Base-by-base conservation (phyloP, 2,797 vertebrate species). In the Somateria mollissima region DNA sequence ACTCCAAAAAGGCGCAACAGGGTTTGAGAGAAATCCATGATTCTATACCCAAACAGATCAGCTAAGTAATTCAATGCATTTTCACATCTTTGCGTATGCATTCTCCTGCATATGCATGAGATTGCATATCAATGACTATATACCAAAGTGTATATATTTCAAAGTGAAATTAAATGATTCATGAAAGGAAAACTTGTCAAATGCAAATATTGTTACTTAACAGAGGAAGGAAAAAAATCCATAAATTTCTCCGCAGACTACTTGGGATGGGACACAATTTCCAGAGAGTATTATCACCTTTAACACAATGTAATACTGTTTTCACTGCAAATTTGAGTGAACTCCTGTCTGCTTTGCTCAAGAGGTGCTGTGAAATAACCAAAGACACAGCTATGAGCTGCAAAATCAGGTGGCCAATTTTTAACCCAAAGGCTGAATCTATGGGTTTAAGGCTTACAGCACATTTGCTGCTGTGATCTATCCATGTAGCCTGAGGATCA, bases 401-500 rank as follows among this genome's bases (percentile, higher is more conserved):
- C 32, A 71, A 51, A 85, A 54, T 18, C 41, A 51, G 1, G 20
- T 19, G 14, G 7, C 3, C 18, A 32, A 27, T 36, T 66, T 66
- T 79, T 9, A 70, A 7, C 2, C 3, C 22, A 28, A 27, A 39
- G 4, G 4, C 20, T 54, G 11, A 45, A 57, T 47, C 47, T 56
- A 76, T 13, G 19, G 30, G 65, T 20, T 45, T 22, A n/a, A 12
- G 57, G 27, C 22, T 39, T 83, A 18, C 10, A 53, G 6, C 45
- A 16, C 22, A 45, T 7, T 70, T 70, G 11, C 12, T 85, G 14
- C 62, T 62, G 60, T 72, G 27, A 11, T 71, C 41, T 43, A 3
- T 37, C 21, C 18, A 7, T 16, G 13, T 5, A n/a, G 13, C 8
- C 37, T 73, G 12, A 0, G 1, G 15, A 54, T 8, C 6, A 41